These are phyloP conservation scores for Antheraea mylitta DNA, from an alignment of 1,140 invertebrate genomes.

Conservation along the genomic window DNA sequence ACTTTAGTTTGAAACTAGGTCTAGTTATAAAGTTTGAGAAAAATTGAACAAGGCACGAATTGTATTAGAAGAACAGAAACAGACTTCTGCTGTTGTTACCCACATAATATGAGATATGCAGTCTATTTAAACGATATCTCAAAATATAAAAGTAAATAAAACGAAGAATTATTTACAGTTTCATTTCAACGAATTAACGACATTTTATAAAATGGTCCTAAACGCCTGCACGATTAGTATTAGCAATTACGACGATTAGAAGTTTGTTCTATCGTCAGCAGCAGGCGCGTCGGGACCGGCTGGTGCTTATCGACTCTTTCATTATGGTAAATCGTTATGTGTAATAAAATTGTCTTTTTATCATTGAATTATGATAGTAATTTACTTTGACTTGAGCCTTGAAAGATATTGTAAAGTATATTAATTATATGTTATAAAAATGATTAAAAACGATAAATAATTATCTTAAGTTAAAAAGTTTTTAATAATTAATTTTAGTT, in stretches of 20 bases:
- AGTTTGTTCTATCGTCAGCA: slow-evolving; percentile 5
- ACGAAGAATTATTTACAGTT: background rate
- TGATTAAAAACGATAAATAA: too few relatives aligned
- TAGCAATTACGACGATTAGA: slow-evolving; percentile 10
- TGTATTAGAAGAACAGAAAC: too few relatives aligned
- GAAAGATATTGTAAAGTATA: too few relatives aligned
- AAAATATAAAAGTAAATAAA: background rate
- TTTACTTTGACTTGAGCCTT: background rate
- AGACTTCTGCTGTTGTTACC: too few relatives aligned
- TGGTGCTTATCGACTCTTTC: slow-evolving; percentile 5
- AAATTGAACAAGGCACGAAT: too few relatives aligned
- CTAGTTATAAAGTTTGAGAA: too few relatives aligned
- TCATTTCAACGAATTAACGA: background rate
- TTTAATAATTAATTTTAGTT: too few relatives aligned
- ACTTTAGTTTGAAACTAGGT: too few relatives aligned
- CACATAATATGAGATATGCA: too few relatives aligned
- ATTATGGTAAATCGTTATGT: slow-evolving; percentile 7
- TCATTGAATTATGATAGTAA: background rate
- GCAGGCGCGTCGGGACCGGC: slow-evolving; percentile 2
- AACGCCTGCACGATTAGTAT: slow-evolving; percentile 7
- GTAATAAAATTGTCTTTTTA: background rate
- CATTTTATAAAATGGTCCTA: background rate
- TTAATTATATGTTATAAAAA: too few relatives aligned
- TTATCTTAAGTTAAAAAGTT: too few relatives aligned
- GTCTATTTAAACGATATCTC: background rate